Evolutionary conservation across 2,888 invertebrate species (phyloP).

Genomic region (Entomobrya proxima): DNA sequence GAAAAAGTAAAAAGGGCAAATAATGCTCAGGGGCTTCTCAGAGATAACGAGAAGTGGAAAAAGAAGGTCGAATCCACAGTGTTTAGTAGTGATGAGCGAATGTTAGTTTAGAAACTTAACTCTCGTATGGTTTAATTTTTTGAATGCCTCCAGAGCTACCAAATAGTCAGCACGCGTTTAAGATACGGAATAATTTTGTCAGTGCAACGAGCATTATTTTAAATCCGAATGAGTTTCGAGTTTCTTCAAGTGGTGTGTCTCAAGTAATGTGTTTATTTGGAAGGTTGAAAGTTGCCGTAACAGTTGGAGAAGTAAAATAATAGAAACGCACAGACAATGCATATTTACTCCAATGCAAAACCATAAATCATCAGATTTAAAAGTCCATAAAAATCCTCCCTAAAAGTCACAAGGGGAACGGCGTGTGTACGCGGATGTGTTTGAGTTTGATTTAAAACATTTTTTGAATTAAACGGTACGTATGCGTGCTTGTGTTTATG

Average conservation of each 20-base stretch:
- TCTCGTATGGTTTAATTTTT: too few species aligned
- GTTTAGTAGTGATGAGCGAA: neutral
- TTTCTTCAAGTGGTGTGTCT: slow-evolving; percentile 7
- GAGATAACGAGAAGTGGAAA: slow-evolving; percentile 8
- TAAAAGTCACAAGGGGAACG: slow-evolving; percentile 43
- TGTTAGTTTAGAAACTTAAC: too few species aligned
- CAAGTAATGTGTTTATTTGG: slow-evolving; percentile 12
- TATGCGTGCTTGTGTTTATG: neutral
- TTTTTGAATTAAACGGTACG: slow-evolving; percentile 54
- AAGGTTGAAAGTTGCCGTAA: slow-evolving; percentile 4
- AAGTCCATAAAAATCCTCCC: neutral
- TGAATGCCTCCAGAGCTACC: too few species aligned
- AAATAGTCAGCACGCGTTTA: too few species aligned
- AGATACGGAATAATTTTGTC: too few species aligned
- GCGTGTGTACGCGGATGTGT: neutral
- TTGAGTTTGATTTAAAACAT: slow-evolving; percentile 55
- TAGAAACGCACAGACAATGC: slow-evolving; percentile 42
- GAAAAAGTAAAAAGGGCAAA: neutral
- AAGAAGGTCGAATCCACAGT: slow-evolving; percentile 18
- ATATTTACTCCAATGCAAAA: slow-evolving; percentile 1
- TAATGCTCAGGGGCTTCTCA: neutral
- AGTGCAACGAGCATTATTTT: too few species aligned
- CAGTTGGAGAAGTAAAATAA: slow-evolving; percentile 31
- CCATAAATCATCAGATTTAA: slow-evolving; percentile 44
- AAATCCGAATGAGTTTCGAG: neutral